Conservation (phyloP, 2,888 invertebrate species). For the Vannuccia rotundouncinata region DNA sequence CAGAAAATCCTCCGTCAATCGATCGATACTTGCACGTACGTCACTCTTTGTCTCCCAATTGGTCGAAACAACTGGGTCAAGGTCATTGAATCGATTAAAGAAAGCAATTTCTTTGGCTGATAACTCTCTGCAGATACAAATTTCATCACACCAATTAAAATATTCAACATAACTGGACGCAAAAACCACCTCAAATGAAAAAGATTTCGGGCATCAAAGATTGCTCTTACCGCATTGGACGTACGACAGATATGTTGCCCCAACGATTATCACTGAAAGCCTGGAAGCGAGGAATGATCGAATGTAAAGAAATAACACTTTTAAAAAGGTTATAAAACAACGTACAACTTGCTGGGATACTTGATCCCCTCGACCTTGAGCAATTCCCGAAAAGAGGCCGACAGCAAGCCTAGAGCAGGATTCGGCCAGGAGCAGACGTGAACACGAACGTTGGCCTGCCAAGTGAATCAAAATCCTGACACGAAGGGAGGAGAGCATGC, state of each 20-base stretch:
- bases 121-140: background rate
- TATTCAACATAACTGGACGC: too few species aligned
- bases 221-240: background rate
- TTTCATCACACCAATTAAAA: too few species aligned
- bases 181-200: too few species aligned
- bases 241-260: background rate
- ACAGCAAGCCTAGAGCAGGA: background rate
- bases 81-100: background rate
- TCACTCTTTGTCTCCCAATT: background rate
- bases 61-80: background rate
- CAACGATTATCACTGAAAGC: constrained; percentile 3
- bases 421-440: background rate
- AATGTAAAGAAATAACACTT: too few species aligned
- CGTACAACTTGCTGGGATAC: too few species aligned
- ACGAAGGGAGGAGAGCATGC: too few species aligned
- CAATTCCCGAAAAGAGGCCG: background rate
- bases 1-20: constrained; percentile 2
- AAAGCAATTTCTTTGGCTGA: constrained; percentile 2
- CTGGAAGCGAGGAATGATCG: too few species aligned
- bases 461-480: background rate
- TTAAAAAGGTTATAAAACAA: too few species aligned
- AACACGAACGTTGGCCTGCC: background rate
- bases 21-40: background rate
- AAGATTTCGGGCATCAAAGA: background rate
- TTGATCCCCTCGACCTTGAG: background rate